Percentiles rank a stretch among this genome's conserved stretches.
Evolutionary conservation across 2,888 invertebrate genomes (phyloP).

Genomic region (Machimus rusticus): DNA sequence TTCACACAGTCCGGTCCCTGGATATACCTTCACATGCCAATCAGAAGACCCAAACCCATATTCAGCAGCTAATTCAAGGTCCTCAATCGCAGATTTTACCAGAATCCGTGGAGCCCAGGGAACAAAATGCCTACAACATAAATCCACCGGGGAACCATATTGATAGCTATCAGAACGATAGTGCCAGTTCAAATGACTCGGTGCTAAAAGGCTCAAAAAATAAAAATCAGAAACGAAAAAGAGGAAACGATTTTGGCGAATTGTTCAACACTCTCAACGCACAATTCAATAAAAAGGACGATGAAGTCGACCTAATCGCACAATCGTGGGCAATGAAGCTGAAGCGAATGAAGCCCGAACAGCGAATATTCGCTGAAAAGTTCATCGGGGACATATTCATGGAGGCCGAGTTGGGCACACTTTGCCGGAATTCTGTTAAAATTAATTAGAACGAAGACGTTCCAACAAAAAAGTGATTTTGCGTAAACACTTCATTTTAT

Average conservation of each 20-base stretch:
- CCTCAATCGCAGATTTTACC: neutral
- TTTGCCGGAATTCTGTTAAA: neutral
- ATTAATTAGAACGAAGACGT: neutral
- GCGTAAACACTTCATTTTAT: neutral
- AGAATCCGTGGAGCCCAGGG: neutral
- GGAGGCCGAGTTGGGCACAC: constrained; percentile 7
- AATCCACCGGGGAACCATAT: neutral
- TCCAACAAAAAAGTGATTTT: neutral
- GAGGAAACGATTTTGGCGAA: neutral
- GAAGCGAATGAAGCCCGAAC: neutral
- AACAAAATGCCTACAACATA: neutral
- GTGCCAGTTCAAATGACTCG: neutral
- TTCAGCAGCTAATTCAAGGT: neutral
- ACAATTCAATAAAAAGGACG: neutral
- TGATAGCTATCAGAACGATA: neutral
- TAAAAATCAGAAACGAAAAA: neutral
- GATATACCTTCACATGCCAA: neutral
- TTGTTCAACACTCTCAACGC: neutral
- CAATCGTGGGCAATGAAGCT: constrained; percentile 2
- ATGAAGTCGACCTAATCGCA: neutral
- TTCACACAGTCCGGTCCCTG: neutral
- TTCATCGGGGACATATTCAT: constrained; percentile 13
- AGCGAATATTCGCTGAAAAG: constrained; percentile 22
- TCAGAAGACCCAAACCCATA: neutral
- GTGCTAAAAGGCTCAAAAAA: neutral